phyloP scores from a whole-genome alignment of 1,140 invertebrate genomes.

The Thereuonema tuberculata region DNA sequence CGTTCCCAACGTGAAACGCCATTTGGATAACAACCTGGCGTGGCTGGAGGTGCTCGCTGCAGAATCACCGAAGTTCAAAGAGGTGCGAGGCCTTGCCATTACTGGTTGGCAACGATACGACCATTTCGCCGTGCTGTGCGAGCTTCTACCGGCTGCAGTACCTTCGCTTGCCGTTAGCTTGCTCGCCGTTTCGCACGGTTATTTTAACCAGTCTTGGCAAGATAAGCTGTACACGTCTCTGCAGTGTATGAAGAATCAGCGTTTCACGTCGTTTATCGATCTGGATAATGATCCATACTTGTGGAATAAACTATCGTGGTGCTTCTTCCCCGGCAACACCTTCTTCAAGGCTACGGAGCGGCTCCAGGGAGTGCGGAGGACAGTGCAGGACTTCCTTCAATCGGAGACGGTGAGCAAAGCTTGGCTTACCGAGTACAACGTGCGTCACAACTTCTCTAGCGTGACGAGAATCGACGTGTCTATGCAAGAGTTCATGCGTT shows the following conservation, averaged over 20 bases:
- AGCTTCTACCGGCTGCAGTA: constrained; percentile 68
- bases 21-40: constrained; percentile 54
- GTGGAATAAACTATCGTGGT: constrained; percentile 42
- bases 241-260: constrained; percentile 33
- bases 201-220: constrained; percentile 42
- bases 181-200: constrained; percentile 42
- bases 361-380: constrained; percentile 31
- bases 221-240: constrained; percentile 39
- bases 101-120: constrained; percentile 72
- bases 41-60: constrained; percentile 49
- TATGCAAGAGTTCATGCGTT: constrained; percentile 44
- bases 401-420: constrained; percentile 32
- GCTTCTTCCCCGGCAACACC: constrained; percentile 39
- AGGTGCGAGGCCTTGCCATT: constrained; percentile 43
- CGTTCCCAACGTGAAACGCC: constrained; percentile 43
- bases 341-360: constrained; percentile 43
- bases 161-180: constrained; percentile 57
- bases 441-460: constrained; percentile 57
- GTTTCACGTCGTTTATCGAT: constrained; percentile 32
- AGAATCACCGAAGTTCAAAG: constrained; percentile 39
- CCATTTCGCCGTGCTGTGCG: constrained; percentile 84
- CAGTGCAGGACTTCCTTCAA: neutral
- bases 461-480: constrained; percentile 55
- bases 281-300: constrained; percentile 43
- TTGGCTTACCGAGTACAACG: constrained; percentile 66